Evolutionary conservation across 2,113 vertebrate species (phyloP).

Genomic region (Tupaia chinensis): DNA sequence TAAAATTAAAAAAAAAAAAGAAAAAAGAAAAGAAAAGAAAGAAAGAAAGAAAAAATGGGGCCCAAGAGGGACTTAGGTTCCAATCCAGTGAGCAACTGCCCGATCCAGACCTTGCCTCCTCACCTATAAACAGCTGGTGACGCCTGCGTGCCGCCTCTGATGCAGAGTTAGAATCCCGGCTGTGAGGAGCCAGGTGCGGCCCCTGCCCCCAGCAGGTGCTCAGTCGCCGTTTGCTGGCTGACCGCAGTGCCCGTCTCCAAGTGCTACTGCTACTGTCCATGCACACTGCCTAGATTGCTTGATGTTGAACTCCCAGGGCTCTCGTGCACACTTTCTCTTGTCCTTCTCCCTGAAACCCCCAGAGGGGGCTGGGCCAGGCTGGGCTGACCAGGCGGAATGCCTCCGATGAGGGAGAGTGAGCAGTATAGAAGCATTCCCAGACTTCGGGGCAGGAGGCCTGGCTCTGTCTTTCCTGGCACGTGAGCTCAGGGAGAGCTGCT

Average conservation of each 20-base stretch:
- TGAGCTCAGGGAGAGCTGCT: too few relatives aligned
- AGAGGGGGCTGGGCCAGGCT: neutral
- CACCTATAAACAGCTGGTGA: neutral
- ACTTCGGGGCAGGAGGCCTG: neutral
- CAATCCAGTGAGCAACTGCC: neutral
- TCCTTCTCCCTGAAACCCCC: neutral
- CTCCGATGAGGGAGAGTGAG: neutral
- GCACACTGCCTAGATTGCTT: neutral
- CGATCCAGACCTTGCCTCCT: neutral
- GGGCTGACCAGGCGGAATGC: too few relatives aligned
- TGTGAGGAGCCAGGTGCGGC: neutral
- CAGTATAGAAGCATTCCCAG: neutral
- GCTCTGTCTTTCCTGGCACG: neutral
- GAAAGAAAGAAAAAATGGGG: too few relatives aligned
- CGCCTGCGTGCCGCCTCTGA: too few relatives aligned
- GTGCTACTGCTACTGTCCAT: neutral
- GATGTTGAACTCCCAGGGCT: neutral
- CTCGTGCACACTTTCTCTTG: neutral
- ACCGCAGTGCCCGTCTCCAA: neutral
- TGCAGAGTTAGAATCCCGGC: too few relatives aligned
- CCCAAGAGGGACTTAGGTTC: neutral
- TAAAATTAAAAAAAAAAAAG: too few relatives aligned
- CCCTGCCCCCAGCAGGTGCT: neutral
- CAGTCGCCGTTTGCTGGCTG: neutral
- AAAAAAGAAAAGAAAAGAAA: too few relatives aligned